phyloP scores from a whole-genome alignment of 1,140 invertebrate genomes.

The Conus ventricosus region DNA sequence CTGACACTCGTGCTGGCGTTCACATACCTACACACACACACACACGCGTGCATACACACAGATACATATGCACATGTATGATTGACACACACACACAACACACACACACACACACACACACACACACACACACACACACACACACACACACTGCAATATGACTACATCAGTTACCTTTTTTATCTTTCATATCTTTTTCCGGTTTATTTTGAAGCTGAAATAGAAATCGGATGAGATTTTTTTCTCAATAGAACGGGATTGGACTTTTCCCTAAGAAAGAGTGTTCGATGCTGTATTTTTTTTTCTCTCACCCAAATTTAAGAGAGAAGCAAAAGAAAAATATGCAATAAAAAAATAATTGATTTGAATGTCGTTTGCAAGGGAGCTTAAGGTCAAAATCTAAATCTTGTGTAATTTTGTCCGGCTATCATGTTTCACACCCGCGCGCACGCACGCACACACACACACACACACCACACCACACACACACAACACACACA shows the following conservation, averaged over 20 bases:
- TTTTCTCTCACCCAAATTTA: not conserved
- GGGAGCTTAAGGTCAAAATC: too few species aligned
- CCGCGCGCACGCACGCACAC: not conserved
- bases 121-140: too few species aligned
- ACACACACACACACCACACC: constrained; percentile 18
- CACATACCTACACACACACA: not conserved
- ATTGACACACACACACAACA: too few species aligned
- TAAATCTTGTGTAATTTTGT: not conserved
- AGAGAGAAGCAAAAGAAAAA: not conserved
- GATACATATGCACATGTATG: not conserved
- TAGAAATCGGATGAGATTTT: not conserved
- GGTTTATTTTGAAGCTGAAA: not conserved
- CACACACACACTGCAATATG: too few species aligned
- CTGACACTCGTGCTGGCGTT: not conserved
- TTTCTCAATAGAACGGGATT: not conserved
- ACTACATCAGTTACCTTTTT: too few species aligned
- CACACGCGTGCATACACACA: not conserved
- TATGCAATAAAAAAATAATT: not conserved
- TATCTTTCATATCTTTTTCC: too few species aligned
- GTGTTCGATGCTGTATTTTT: not conserved
- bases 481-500: constrained; percentile 14
- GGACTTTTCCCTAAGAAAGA: not conserved
- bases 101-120: too few species aligned
- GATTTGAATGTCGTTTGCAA: not conserved
- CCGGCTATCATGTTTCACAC: not conserved